These are phyloP conservation scores for Peromyscus melanophrys DNA, from an alignment of 2,797 vertebrate genomes.

Conservation along the genomic window DNA sequence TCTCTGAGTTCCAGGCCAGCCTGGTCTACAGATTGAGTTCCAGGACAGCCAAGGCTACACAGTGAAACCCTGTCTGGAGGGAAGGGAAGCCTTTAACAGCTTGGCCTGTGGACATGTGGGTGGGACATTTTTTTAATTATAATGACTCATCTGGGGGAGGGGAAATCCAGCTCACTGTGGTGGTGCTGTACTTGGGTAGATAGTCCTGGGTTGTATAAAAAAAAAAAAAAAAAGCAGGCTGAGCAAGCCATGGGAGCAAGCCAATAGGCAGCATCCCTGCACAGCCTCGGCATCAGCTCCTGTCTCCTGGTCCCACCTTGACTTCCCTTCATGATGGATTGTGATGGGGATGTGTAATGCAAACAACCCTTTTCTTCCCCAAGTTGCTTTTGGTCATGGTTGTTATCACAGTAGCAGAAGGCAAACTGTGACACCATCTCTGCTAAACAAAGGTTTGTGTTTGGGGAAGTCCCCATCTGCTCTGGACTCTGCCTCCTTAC, in stretches of 20 bases:
- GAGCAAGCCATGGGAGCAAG: neutral
- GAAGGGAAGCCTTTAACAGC: neutral
- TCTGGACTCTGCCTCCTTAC: neutral
- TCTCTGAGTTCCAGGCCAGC: neutral
- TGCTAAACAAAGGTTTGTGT: neutral
- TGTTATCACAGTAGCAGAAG: neutral
- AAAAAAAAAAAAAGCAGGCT: too few relatives aligned
- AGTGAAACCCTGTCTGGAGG: neutral
- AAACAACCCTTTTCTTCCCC: neutral
- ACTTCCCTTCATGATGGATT: neutral
- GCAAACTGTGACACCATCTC: neutral
- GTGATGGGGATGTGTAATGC: neutral
- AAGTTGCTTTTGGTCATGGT: neutral
- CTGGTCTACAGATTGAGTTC: neutral
- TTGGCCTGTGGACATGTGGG: neutral
- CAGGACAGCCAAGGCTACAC: neutral
- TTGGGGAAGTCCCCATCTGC: neutral
- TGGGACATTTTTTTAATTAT: neutral
- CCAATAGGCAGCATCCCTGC: neutral
- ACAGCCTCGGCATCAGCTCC: too few relatives aligned
- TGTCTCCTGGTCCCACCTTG: neutral
- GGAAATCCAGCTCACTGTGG: neutral
- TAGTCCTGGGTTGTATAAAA: neutral
- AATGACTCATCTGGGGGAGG: neutral
- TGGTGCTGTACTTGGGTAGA: neutral